Conservation (phyloP, 2,113 vertebrate genomes). For the Hepsetus odoe region DNA sequence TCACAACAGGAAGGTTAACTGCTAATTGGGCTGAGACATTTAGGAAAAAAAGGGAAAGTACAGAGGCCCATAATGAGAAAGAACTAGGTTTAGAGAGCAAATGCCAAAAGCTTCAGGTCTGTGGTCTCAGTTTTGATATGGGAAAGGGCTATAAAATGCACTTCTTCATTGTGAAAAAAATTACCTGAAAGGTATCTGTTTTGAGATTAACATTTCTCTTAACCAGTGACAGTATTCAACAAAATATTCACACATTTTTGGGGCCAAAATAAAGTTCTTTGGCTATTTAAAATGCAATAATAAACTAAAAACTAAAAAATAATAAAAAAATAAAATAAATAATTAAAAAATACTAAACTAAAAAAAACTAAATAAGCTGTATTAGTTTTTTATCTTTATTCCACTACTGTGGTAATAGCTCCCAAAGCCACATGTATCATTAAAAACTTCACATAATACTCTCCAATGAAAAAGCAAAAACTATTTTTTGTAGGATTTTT, state of each 20-base stretch:
- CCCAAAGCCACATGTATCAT: too few relatives aligned
- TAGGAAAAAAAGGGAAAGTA: not conserved
- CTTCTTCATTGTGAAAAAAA: not conserved
- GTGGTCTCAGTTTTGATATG: not conserved
- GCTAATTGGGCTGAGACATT: conserved; percentile 37
- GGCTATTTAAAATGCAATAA: not conserved
- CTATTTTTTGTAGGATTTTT: too few relatives aligned
- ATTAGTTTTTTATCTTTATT: too few relatives aligned
- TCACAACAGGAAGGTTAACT: conserved; percentile 1
- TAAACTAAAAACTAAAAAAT: too few relatives aligned
- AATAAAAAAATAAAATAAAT: too few relatives aligned
- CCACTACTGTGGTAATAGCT: too few relatives aligned
- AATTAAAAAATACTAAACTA: too few relatives aligned
- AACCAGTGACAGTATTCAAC: not conserved
- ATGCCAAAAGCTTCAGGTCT: not conserved
- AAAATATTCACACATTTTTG: not conserved
- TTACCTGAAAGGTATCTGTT: not conserved
- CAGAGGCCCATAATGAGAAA: not conserved
- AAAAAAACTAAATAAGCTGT: too few relatives aligned
- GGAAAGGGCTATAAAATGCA: not conserved
- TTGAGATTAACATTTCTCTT: not conserved
- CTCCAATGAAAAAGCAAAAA: too few relatives aligned
- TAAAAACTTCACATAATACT: too few relatives aligned
- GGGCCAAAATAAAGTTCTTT: not conserved
- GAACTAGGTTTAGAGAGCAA: not conserved